Base-by-base conservation (phyloP, 2,113 vertebrate genomes). In the Motacilla tschutschensis region DNA sequence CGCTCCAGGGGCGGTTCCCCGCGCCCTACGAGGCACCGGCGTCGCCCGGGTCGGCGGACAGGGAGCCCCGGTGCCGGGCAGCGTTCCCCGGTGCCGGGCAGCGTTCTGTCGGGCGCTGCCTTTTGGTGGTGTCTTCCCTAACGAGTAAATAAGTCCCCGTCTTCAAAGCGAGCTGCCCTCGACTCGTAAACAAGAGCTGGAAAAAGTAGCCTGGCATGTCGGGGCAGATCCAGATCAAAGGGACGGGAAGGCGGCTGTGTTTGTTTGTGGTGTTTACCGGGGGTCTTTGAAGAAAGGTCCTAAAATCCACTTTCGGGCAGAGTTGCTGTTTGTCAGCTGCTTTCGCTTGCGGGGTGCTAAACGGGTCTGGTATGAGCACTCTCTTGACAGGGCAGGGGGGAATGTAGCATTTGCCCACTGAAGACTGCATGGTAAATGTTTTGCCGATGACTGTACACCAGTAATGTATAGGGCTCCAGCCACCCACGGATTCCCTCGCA, bases 351-450 rank as follows among this genome's bases (percentile, higher is more conserved):
- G 67, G 91, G 89, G 93, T 17, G 83, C 66, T 88, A 17, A 87
- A 86, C 48, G 92, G 90, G 65, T 94, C 85, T 95, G 95, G 95
- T 79, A 95, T 98, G 98, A 98, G 96, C 90, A 44, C 65, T 71
- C 92, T 94, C 95, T 96, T 98, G 97, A 96, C 98, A 97, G 96
- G 94, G 92, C 87, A 90, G 89, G 94, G 96, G 97, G 98, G 98
- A 99, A 99, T 98, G 98, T 98, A 86, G 96, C 98, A 94, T 96
- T 96, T 95, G 95, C 96, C 95, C 97, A 97, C 95, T 97, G 98
- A 98, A 96, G 96, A 95, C 97, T 96, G 97, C 98, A 94, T 97
- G 98, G 97, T 97, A 98, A 97, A 99, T 99, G 98, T 96, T 98
- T 99, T 83, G 89, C 96, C 92, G 96, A 95, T 99, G 98, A 99